Conservation (phyloP, 2,888 invertebrate species). For the Calephelis perditalis region DNA sequence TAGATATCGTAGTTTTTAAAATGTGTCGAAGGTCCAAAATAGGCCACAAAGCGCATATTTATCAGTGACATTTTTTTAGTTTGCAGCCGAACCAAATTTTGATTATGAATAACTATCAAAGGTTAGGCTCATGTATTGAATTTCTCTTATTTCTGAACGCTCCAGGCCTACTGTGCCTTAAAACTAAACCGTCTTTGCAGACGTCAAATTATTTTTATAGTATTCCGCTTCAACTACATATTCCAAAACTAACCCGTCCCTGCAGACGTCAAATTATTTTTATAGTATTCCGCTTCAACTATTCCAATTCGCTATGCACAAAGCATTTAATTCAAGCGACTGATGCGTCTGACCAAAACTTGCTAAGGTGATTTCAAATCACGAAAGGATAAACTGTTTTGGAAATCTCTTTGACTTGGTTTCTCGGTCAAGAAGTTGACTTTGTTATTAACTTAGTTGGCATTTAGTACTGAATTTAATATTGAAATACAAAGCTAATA, state of each 20-base stretch:
- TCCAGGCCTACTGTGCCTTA: too few relatives aligned
- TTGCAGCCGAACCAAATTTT: too few relatives aligned
- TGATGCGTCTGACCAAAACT: neutral
- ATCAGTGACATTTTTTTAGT: too few relatives aligned
- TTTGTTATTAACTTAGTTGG: neutral
- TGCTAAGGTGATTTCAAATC: neutral
- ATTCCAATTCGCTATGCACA: conserved; percentile 2
- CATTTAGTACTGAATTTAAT: conserved; percentile 1
- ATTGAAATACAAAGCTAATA: conserved; percentile 1
- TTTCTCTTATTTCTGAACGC: too few relatives aligned
- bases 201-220: neutral
- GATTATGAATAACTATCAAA: too few relatives aligned
- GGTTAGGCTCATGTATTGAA: too few relatives aligned
- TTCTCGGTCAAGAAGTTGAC: neutral
- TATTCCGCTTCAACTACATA: neutral
- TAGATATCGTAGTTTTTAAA: too few relatives aligned
- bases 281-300: neutral
- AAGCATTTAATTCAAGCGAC: neutral
- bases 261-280: neutral
- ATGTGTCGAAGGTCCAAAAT: too few relatives aligned
- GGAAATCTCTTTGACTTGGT: conserved; percentile 6
- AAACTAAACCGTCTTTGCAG: too few relatives aligned
- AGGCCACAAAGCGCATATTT: too few relatives aligned
- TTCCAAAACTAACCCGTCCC: too few relatives aligned
- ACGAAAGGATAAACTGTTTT: conserved; percentile 4